A percentile compares a stretch with the other conserved stretches of the same genome.
phyloP scores from a whole-genome alignment of 2,113 vertebrate genomes.

The Zeus faber region DNA sequence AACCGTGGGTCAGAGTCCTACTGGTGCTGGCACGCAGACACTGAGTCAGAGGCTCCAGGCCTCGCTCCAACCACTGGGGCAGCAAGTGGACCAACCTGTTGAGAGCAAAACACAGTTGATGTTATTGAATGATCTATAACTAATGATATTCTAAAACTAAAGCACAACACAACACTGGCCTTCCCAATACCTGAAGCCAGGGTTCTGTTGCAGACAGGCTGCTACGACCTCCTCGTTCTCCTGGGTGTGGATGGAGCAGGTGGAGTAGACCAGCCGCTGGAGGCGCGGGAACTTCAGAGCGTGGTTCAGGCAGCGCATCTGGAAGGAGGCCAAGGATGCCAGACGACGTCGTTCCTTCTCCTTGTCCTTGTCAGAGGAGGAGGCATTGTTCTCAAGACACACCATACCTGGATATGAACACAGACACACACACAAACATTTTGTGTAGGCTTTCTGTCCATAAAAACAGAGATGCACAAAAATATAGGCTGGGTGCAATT shows the following conservation, averaged over 20 bases:
- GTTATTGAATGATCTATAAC: no score
- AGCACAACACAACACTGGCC: no score
- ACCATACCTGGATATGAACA: constrained; percentile 79
- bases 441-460: no score
- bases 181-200: constrained; percentile 85
- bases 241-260: constrained; percentile 87
- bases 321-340: constrained; percentile 82
- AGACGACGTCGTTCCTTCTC: constrained; percentile 60
- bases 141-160: no score
- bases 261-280: constrained; percentile 87
- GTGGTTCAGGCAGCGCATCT: constrained; percentile 80
- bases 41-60: constrained; percentile 72
- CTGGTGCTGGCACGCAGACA: constrained; percentile 84
- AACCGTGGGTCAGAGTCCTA: constrained; percentile 84
- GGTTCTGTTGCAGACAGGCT: constrained; percentile 72
- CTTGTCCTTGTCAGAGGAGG: constrained; percentile 45
- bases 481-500: no score
- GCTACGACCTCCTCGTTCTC: constrained; percentile 91
- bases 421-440: neutral
- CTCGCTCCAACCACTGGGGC: constrained; percentile 85
- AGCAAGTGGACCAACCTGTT: constrained; percentile 80
- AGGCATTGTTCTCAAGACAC: constrained; percentile 57
- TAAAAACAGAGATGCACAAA: neutral
- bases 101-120: no score
- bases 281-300: constrained; percentile 83